A percentile compares a stretch with the other conserved stretches of the same genome.
phyloP scores from a whole-genome alignment of 2,888 invertebrate genomes.

The Athalia rosae region DNA sequence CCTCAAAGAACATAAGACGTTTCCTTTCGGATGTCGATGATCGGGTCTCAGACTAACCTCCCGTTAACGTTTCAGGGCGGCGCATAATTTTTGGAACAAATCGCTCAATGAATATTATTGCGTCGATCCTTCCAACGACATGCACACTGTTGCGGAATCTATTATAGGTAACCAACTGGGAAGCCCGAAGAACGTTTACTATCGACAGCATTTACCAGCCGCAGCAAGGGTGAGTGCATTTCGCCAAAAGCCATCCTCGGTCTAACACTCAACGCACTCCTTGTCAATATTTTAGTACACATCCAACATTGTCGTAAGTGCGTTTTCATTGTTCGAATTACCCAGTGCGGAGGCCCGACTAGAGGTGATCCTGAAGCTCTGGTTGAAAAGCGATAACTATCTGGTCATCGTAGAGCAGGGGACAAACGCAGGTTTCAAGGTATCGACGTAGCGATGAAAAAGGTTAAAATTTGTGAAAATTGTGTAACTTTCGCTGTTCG shows the following conservation, averaged over 20 bases:
- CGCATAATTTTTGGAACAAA: conserved; percentile 82
- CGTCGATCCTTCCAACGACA: conserved; percentile 87
- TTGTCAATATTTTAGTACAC: conserved; percentile 74
- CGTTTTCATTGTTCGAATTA: conserved; percentile 88
- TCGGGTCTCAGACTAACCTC: conserved; percentile 41
- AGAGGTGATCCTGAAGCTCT: conserved; percentile 84
- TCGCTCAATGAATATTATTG: conserved; percentile 88
- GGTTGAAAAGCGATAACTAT: conserved; percentile 90
- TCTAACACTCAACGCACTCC: background rate
- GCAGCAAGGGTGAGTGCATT: conserved; percentile 52
- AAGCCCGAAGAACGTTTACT: conserved; percentile 79
- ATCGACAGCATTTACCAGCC: conserved; percentile 89
- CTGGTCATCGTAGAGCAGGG: conserved; percentile 91
- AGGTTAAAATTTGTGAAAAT: background rate
- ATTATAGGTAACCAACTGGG: conserved; percentile 80
- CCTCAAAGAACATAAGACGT: conserved; percentile 20
- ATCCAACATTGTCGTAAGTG: conserved; percentile 88
- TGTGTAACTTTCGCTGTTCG: conserved; percentile 45
- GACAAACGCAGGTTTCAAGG: conserved; percentile 85
- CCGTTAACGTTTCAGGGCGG: conserved; percentile 77
- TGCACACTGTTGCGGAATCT: conserved; percentile 87
- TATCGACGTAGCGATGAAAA: conserved; percentile 63
- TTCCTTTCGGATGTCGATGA: conserved; percentile 33
- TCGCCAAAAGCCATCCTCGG: background rate
- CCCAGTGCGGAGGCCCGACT: conserved; percentile 80